Conservation (phyloP, 2,888 invertebrate genomes). For the Caenorhabditis plicata region DNA sequence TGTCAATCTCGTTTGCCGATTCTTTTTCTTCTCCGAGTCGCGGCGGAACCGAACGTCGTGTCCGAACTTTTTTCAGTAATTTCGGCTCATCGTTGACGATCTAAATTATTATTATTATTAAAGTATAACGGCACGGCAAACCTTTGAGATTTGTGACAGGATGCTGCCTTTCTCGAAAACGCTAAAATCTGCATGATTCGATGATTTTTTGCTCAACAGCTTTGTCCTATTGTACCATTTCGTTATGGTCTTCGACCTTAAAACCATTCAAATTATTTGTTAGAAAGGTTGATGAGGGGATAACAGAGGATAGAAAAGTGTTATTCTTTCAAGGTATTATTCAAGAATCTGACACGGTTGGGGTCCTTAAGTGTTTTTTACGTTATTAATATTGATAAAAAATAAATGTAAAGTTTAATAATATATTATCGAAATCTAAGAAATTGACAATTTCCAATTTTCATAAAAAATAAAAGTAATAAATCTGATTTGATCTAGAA, state of each 20-base stretch:
- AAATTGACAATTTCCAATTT: no score
- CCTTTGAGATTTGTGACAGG: constrained; percentile 23
- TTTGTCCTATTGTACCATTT: constrained; percentile 94
- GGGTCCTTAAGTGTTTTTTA: no score
- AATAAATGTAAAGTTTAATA: no score
- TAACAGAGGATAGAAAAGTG: no score
- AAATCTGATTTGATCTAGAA: no score
- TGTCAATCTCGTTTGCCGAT: constrained; percentile 26
- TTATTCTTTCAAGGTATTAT: no score
- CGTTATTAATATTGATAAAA: no score
- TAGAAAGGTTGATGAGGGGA: no score
- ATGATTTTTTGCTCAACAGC: constrained; percentile 71
- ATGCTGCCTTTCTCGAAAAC: constrained; percentile 67
- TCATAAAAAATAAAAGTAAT: no score
- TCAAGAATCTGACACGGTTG: no score
- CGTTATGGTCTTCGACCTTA: constrained; percentile 80
- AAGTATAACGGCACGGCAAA: background rate
- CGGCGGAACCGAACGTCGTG: constrained; percentile 77
- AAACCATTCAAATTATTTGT: no score
- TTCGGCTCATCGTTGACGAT: constrained; percentile 79
- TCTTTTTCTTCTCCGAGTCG: constrained; percentile 71
- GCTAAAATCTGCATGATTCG: constrained; percentile 69
- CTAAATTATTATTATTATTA: constrained; percentile 47
- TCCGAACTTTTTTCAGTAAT: constrained; percentile 78
- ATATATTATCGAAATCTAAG: no score